Base-by-base conservation (phyloP, 2,113 vertebrate species). In the Nanger granti region DNA sequence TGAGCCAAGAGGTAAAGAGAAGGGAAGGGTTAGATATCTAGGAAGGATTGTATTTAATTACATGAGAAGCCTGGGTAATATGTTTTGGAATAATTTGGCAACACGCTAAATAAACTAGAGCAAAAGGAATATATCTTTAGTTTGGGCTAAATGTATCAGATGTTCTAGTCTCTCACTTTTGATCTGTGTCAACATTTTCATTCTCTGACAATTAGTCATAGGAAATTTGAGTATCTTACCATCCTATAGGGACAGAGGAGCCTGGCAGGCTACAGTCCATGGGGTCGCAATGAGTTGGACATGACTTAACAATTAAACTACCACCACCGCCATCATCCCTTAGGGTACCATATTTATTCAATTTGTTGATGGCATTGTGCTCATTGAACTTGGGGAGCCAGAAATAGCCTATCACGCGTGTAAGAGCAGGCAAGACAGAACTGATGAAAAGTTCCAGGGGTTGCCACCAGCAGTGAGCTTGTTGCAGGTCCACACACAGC, bases 261-360 rank as follows among this genome's bases (percentile, higher is more conserved):
- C 12, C 12, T 79, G 73, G 73, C 41, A 79, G 41, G 73, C 73
- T 79, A 44, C 24, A 28, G 41, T 8, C 37, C 5, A 9, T 79
- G 73, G 37, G 24, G 37, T 26, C 12, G 0, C 73, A 44, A 14
- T 79, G 24, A 79, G 73, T 15, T 28, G 73, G 11, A 44, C 73
- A 8, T 14, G 41, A 28, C 37, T 79, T 79, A 79, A 41, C 73
- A 79, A 41, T 12, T 14, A 44, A 79, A 44, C 24, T 7, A 79
- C 73, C 37, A 28, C 41, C 41, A 0, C 37, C 24, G 2, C 29
- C 29, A 44, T 28, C 37, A 55, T n/a, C 37, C 87, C n/a, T 28
- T 29, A 44, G 8, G 47, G 87, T 41, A 34, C 59, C 20, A 18
- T n/a, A 24, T 37, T 59, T 31, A 52, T 29, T 94, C 87, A 47